Evolutionary conservation across 2,113 vertebrate genomes (phyloP), one percentile per base, ranked within the genome.

Genomic region (Felis chaus): DNA sequence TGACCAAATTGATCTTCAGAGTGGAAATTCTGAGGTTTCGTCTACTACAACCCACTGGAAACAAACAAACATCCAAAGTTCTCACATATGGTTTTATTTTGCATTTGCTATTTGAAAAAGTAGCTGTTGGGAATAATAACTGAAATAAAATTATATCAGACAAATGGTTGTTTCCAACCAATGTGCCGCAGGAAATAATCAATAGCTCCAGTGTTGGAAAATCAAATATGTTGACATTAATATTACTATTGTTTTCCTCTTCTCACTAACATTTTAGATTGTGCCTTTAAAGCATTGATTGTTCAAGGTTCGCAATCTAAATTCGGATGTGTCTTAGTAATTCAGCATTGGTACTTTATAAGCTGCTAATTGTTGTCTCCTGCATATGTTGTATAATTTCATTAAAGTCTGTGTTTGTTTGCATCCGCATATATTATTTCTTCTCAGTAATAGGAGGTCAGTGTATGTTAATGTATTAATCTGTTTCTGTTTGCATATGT

Each of bases 101-200:
- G 82, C 61, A 94, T 91, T 96, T 68, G 29, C 81, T 97, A 48
- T 97, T 97, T 97, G 91, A 97, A 97, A 97, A 93, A 98, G 88
- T 97, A 97, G 93, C 91, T 97, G 78, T 96, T 98, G 93, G 97
- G 94, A 97, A 97, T 97, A 98, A 98, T 97, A 97, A 97, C 85
- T 15, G 90, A 98, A 97, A 98, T 96, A 98, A 97, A 98, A 97
- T 98, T 97, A 96, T 96, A 95, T 83, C 95, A 98, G 95, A 97
- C 88, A 98, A 97, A 98, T 98, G 94, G 89, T 93, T 98, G 93
- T 97, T 98, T 93, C 95, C 65, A 98, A 94, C 81, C 84, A 89
- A 94, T 74, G 73, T 96, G 96, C 96, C 19, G 5, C 36, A 48
- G 97, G 97, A 96, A 91, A 97, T 94, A 97, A 98, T 98, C 96